A percentile compares a stretch with the other conserved stretches of the same genome.
phyloP scores from a whole-genome alignment of 2,797 vertebrate genomes.

The Calcarius lapponicus region DNA sequence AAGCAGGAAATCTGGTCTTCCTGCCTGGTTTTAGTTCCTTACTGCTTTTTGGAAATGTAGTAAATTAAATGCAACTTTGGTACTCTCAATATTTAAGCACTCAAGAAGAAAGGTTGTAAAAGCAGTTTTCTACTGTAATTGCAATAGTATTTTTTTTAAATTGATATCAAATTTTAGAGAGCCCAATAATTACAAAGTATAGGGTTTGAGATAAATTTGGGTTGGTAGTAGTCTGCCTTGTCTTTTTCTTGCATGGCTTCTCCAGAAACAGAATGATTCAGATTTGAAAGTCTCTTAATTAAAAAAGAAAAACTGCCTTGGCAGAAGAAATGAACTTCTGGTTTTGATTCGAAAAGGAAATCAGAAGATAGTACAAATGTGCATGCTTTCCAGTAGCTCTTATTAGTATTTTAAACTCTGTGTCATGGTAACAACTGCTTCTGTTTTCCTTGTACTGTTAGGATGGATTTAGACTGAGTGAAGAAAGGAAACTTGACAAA shows the following conservation, averaged over 20 bases:
- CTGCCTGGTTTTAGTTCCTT: not conserved
- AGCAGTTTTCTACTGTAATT: not conserved
- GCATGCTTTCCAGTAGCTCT: not conserved
- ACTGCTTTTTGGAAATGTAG: not conserved
- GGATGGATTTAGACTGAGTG: not conserved
- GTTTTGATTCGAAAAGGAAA: not conserved
- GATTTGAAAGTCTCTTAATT: not conserved
- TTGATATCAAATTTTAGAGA: not conserved
- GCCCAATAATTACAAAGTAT: not conserved
- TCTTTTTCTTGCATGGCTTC: not conserved
- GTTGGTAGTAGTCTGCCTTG: not conserved
- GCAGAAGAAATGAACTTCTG: not conserved
- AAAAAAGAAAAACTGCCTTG: not conserved
- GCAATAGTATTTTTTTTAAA: not conserved
- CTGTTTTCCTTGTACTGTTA: not conserved
- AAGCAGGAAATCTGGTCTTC: not conserved
- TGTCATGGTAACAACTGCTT: not conserved
- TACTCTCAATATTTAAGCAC: not conserved
- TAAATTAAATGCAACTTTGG: not conserved
- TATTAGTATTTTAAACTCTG: not conserved
- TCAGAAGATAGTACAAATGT: not conserved
- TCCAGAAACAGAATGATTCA: not conserved
- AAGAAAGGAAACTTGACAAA: conserved; percentile 31
- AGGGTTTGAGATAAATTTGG: not conserved
- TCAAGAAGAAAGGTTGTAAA: not conserved